Evolutionary conservation across 1,140 invertebrate species (phyloP), one percentile per base, ranked within the genome.

Genomic region (Orchesella cincta): DNA sequence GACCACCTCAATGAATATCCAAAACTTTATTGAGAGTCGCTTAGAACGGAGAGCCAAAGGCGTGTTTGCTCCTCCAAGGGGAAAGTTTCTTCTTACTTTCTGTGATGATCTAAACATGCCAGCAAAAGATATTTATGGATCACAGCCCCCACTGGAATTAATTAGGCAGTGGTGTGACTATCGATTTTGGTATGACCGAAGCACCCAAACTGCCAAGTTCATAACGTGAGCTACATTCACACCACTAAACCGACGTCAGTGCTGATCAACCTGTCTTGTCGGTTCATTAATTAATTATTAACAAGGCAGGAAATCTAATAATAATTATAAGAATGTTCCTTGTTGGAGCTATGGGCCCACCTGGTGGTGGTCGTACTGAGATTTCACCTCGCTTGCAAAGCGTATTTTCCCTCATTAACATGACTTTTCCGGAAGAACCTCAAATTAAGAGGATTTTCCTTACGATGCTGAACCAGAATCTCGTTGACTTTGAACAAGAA

Each of bases 81-180:
- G 82, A 29, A 95, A 94, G 87, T 92, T 86, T 80, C 89, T 95
- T 87, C 89, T 95, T 64, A 90, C 90, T 0, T 94, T 94, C 84
- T 90, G 95, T 88, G 94, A 96, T 84, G 93, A 96, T 84, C 91
- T 95, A 80, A 95, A 95, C 85, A 94, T 95, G 92, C 93, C 93
- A 0, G 90, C 90, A n/a, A 93, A 93, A 80, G 94, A 95, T 80
- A 89, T 87, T 8, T 95, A 93, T 84, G 93, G 93, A 5, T 93
- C 93, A 0, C 93, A 95, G 83, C 93, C 93, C 18, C 92, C 94
- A 1, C 84, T 96, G 1, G 94, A 96, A 85, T 85, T 95, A 29
- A 88, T 95, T 75, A 87, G 92, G n/a, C 90, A 94, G 80, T 94
- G 92, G 92, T 87, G 94, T 34, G 93, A 93, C 86, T 94, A 94